A percentile compares a stretch with the other conserved stretches of the same genome.
These are phyloP conservation scores for Cataglyphis livida DNA, from an alignment of 2,888 invertebrate species.

Conservation along the genomic window DNA sequence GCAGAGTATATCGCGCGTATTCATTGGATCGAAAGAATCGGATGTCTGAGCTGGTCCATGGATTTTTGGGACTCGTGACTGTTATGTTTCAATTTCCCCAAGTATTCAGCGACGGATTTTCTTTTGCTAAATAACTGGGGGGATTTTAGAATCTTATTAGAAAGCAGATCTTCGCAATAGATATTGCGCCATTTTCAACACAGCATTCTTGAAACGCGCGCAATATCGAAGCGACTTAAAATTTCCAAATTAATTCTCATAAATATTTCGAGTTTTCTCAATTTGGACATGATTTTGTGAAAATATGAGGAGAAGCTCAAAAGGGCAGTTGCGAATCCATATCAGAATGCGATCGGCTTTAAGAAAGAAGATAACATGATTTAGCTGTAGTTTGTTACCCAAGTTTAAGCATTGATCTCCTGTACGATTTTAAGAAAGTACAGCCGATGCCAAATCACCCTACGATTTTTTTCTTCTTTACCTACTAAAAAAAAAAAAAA, in stretches of 20 bases:
- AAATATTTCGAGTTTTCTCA: neutral
- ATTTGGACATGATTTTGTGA: neutral
- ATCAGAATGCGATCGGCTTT: slow-evolving; percentile 58
- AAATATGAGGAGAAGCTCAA: slow-evolving; percentile 17
- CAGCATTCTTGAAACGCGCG: slow-evolving; percentile 64
- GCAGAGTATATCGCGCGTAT: slow-evolving; percentile 65
- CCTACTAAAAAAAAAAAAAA: slow-evolving; percentile 42
- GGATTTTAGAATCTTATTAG: neutral
- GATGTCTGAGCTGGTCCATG: slow-evolving; percentile 50
- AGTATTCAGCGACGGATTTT: slow-evolving; percentile 50
- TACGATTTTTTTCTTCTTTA: slow-evolving; percentile 62
- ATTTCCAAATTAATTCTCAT: neutral
- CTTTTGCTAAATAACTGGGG: slow-evolving; percentile 51
- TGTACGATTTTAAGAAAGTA: slow-evolving; percentile 82
- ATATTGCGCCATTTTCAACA: slow-evolving; percentile 68
- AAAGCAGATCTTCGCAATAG: neutral
- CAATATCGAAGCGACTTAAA: slow-evolving; percentile 48
- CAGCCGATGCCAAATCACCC: slow-evolving; percentile 84
- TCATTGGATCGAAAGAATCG: slow-evolving; percentile 40
- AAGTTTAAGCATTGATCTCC: slow-evolving; percentile 83
- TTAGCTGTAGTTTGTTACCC: slow-evolving; percentile 80
- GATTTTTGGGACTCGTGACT: slow-evolving; percentile 39
- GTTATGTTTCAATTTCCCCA: slow-evolving; percentile 40
- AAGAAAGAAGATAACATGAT: slow-evolving; percentile 59
- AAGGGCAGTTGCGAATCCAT: slow-evolving; percentile 40